phyloP scores from a whole-genome alignment of 2,113 vertebrate genomes.

The Anguilla japonica region DNA sequence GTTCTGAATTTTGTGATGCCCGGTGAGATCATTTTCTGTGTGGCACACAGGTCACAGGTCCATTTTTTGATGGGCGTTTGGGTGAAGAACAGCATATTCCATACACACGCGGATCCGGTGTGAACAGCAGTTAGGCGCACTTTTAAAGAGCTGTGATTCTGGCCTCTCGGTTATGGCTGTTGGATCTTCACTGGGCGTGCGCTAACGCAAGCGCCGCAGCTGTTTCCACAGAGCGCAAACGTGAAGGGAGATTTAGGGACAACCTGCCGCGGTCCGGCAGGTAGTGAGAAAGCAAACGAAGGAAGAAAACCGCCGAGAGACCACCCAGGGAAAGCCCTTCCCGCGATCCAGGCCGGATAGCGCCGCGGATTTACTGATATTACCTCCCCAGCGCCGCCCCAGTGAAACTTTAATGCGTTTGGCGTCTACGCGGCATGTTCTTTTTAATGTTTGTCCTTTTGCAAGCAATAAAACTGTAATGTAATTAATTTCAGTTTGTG shows the following conservation, averaged over 20 bases:
- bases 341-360: background rate
- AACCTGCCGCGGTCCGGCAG: slow-evolving; percentile 60
- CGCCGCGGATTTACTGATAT: slow-evolving; percentile 13
- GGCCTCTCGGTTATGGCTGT: background rate
- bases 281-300: slow-evolving; percentile 48
- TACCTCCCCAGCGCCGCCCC: background rate
- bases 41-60: slow-evolving; percentile 1
- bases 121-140: background rate
- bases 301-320: slow-evolving; percentile 35
- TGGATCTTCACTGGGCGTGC: slow-evolving; percentile 28
- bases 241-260: slow-evolving; percentile 64
- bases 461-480: background rate
- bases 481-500: background rate
- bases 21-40: slow-evolving; percentile 28
- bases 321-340: slow-evolving; percentile 28
- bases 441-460: background rate
- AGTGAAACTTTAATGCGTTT: background rate
- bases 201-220: slow-evolving; percentile 16
- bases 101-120: slow-evolving; percentile 31
- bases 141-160: slow-evolving; percentile 1
- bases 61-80: too few relatives aligned
- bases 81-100: slow-evolving; percentile 1
- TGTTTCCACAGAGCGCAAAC: slow-evolving; percentile 66
- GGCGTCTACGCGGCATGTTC: background rate
- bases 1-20: slow-evolving; percentile 3